phyloP scores from a whole-genome alignment of 1,140 invertebrate genomes.

The Hypsibius dujardini region DNA sequence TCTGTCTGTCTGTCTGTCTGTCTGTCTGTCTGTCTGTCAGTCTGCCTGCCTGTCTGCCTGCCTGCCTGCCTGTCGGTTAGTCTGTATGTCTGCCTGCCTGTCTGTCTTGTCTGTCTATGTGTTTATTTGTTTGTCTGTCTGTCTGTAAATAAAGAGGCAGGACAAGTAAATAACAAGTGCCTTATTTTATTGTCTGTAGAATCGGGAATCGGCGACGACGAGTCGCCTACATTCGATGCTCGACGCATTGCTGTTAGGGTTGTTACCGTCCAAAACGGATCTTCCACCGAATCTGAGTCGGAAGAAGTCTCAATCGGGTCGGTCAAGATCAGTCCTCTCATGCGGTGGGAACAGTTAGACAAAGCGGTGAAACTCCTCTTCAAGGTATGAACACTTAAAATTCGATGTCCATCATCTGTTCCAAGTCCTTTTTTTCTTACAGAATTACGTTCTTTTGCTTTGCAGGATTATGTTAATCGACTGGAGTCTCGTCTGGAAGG shows the following conservation, averaged over 20 bases:
- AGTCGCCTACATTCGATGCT: conserved; percentile 14
- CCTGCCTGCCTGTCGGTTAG: no score
- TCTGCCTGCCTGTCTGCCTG: no score
- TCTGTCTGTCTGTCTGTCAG: no score
- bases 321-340: background rate
- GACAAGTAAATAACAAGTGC: no score
- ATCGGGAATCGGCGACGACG: conserved; percentile 10
- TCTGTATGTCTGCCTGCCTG: no score
- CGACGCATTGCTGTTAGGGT: conserved; percentile 1
- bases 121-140: no score
- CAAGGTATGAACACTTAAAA: conserved; percentile 23
- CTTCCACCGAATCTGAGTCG: background rate
- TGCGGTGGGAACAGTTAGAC: conserved; percentile 16
- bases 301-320: conserved; percentile 1
- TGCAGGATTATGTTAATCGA: background rate
- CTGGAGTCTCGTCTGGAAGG: background rate
- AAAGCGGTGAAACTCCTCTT: conserved; percentile 18
- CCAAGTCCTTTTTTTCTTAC: background rate
- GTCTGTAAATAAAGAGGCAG: no score
- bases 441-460: background rate
- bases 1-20: no score
- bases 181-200: conserved; percentile 1
- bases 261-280: background rate
- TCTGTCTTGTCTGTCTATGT: no score
- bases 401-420: background rate